These are phyloP conservation scores for Phalacrocorax carbo DNA, from an alignment of 2,113 vertebrate species.

Conservation along the genomic window DNA sequence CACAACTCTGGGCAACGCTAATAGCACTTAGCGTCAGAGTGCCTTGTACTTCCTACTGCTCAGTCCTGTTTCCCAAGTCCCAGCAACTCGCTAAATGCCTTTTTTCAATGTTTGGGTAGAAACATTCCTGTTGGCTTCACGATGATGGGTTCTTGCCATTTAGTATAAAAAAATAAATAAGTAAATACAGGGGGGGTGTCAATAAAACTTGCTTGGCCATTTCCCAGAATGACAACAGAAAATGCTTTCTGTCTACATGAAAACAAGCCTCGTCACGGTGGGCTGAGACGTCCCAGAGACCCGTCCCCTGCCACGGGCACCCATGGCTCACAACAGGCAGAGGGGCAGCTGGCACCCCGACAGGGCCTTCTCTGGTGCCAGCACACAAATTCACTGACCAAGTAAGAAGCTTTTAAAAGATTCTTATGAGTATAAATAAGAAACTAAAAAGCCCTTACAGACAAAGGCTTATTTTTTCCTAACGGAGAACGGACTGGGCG, in stretches of 20 bases:
- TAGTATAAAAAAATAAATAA: background rate
- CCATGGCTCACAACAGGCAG: rapidly evolving
- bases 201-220: background rate
- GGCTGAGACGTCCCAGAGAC: rapidly evolving
- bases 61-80: background rate
- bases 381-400: background rate
- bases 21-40: background rate
- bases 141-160: background rate
- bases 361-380: rapidly evolving
- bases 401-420: background rate
- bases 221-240: background rate
- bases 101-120: background rate
- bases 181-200: background rate
- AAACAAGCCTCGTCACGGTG: rapidly evolving
- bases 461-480: background rate
- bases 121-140: background rate
- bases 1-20: background rate
- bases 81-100: background rate
- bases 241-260: background rate
- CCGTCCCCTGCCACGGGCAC: rapidly evolving
- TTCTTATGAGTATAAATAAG: no score
- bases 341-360: background rate
- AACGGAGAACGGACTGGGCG: rapidly evolving
- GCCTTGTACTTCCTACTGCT: background rate
- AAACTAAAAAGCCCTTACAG: background rate